Percentiles rank a stretch among this genome's conserved stretches.
phyloP scores from a whole-genome alignment of 2,797 vertebrate species.

The Sphaeramia orbicularis region DNA sequence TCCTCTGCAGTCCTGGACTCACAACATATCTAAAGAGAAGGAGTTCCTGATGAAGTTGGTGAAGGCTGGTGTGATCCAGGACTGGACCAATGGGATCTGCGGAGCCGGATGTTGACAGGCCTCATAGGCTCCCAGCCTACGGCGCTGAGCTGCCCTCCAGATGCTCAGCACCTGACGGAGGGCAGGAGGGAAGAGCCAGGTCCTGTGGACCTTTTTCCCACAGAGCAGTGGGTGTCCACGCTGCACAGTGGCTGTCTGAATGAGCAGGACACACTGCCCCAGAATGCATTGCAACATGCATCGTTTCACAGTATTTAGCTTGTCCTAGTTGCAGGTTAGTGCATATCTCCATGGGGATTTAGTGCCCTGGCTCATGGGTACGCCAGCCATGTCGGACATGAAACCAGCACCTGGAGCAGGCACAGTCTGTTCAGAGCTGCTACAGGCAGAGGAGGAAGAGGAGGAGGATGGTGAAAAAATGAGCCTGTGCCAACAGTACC shows the following conservation, averaged over 20 bases:
- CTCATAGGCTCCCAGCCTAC: slow-evolving; percentile 13
- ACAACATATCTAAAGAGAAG: slow-evolving; percentile 93
- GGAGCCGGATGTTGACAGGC: slow-evolving; percentile 52
- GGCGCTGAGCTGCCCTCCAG: slow-evolving; percentile 8
- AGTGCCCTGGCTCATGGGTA: slow-evolving; percentile 20
- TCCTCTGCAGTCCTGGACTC: slow-evolving; percentile 91
- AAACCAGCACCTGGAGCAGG: slow-evolving; percentile 16
- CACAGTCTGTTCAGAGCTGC: background rate
- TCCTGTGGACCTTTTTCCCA: background rate
- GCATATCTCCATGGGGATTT: slow-evolving; percentile 10
- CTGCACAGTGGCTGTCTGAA: background rate
- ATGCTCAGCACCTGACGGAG: slow-evolving; percentile 41
- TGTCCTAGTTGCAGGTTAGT: slow-evolving; percentile 16
- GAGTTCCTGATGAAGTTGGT: slow-evolving; percentile 93
- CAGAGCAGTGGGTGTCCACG: slow-evolving; percentile 5
- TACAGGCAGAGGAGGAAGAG: slow-evolving; percentile 9
- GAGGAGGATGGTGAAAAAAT: slow-evolving; percentile 2
- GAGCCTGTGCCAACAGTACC: slow-evolving; percentile 75
- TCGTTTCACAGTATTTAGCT: slow-evolving; percentile 37
- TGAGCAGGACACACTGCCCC: slow-evolving; percentile 7
- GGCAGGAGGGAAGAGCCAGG: background rate
- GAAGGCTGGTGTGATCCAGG: slow-evolving; percentile 89
- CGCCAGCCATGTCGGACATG: slow-evolving; percentile 4
- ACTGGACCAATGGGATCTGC: slow-evolving; percentile 91
- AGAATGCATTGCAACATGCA: slow-evolving; percentile 14